Evolutionary conservation across 2,888 invertebrate species (phyloP).

Genomic region (Hipparchia semele): DNA sequence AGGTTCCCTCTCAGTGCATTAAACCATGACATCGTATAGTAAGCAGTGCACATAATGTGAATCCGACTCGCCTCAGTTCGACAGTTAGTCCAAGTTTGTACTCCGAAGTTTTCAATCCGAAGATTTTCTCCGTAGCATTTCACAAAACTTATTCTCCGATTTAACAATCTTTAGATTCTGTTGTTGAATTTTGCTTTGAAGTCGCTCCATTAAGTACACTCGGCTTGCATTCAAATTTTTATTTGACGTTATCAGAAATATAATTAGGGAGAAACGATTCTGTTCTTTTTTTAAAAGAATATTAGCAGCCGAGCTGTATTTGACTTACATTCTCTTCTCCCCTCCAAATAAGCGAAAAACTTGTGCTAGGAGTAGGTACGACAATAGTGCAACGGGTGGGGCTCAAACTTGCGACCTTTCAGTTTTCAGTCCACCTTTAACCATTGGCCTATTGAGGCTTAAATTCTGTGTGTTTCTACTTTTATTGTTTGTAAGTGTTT

Average conservation of each 20-base stretch:
- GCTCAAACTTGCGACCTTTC: too few relatives aligned
- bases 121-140: conserved; percentile 24
- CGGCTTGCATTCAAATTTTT: conserved; percentile 15
- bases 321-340: too few relatives aligned
- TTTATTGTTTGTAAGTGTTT: too few relatives aligned
- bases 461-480: too few relatives aligned
- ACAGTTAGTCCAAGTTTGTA: conserved; percentile 19
- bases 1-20: background rate
- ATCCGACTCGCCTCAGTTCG: conserved; percentile 17
- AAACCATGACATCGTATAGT: conserved; percentile 2
- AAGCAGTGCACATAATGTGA: conserved; percentile 22
- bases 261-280: background rate
- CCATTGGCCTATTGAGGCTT: too few relatives aligned
- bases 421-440: too few relatives aligned
- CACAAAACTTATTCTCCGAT: conserved; percentile 24
- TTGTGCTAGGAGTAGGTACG: too few relatives aligned
- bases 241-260: background rate
- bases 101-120: conserved; percentile 22
- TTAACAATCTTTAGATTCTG: conserved; percentile 19
- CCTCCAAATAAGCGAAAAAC: too few relatives aligned
- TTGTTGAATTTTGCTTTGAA: conserved; percentile 22
- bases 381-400: too few relatives aligned
- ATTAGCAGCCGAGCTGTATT: too few relatives aligned
- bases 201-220: conserved; percentile 15
- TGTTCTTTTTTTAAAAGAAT: background rate